Base-by-base conservation (phyloP, 2,113 vertebrate genomes). In the Diadophis punctatus region DNA sequence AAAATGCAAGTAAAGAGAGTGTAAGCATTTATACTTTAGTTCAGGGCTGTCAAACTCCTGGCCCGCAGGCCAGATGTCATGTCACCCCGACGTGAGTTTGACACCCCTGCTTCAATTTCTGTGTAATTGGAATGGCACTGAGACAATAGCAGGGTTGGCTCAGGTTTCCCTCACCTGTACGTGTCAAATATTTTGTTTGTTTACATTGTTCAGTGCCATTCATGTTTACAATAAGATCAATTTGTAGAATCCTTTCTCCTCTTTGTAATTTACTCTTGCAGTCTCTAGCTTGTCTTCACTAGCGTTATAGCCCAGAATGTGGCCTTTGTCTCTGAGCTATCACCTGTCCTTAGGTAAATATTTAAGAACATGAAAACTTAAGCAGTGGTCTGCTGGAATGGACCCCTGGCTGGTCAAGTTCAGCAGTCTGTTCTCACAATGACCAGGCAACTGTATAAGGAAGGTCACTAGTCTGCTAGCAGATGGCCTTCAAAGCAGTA, bases 61-160 rank as follows among this genome's bases (percentile, higher is more conserved):
- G 12, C 11, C 51, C 11, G 3, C 0, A 3, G 51, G 51, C 51
- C 51, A 0, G 51, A 52, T 52, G 11, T 52, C 51, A 52, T 52
- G 12, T 52, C 12, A 52, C 51, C 2, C 51, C 3, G 12, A 2
- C 12, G 3, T 52, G 51, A 52, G 51, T 52, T 52, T 52, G 51
- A 52, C 12, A 52, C 51, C 2, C 51, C 12, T 51, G 51, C 51
- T 51, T 51, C 74, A 34, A 52, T 86, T 86, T 56, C 25, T 53
- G 93, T 91, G 93, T 51, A 46, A 53, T 88, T 55, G 84, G 23
- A 94, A 92, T 53, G 93, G 10, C 14, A 27, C 90, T 92, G 80
- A 91, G 56, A 12, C 74, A 94, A 94, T 11, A n/a, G 0, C 23
- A 95, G 56, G 87, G 63, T 93, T 95, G 56, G 89, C 90, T 95